phyloP scores from a whole-genome alignment of 1,140 invertebrate genomes.

The Stratiolaelaps scimitus region DNA sequence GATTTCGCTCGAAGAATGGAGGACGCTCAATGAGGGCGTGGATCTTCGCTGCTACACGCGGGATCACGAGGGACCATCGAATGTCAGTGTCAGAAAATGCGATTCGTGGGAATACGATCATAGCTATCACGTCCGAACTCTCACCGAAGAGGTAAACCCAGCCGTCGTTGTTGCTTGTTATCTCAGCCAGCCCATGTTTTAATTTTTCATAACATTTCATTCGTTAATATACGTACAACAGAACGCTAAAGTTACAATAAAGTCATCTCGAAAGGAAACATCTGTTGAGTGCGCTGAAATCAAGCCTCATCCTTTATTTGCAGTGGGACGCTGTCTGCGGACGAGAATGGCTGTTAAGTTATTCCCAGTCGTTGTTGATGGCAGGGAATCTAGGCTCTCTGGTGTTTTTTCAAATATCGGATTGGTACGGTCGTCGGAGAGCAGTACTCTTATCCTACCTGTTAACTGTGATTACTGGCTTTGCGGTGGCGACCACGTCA shows the following conservation, averaged over 20 bases:
- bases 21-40: neutral
- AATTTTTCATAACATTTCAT: no score
- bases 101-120: neutral
- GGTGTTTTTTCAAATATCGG: neutral
- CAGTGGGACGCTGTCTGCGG: slow-evolving; percentile 17
- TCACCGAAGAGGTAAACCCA: slow-evolving; percentile 22
- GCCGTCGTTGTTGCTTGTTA: no score
- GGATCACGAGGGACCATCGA: neutral
- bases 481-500: neutral
- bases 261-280: no score
- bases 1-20: neutral
- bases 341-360: neutral
- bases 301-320: neutral
- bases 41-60: neutral
- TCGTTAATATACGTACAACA: no score
- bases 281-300: no score
- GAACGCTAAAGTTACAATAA: no score
- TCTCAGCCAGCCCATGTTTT: no score
- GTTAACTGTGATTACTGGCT: neutral
- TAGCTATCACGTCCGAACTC: neutral
- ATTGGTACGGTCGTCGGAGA: neutral
- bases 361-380: neutral
- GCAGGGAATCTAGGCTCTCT: neutral
- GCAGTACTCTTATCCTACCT: neutral
- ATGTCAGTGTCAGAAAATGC: neutral